Evolutionary conservation across 2,888 invertebrate genomes (phyloP).

Genomic region (Lacanobia oleracea): DNA sequence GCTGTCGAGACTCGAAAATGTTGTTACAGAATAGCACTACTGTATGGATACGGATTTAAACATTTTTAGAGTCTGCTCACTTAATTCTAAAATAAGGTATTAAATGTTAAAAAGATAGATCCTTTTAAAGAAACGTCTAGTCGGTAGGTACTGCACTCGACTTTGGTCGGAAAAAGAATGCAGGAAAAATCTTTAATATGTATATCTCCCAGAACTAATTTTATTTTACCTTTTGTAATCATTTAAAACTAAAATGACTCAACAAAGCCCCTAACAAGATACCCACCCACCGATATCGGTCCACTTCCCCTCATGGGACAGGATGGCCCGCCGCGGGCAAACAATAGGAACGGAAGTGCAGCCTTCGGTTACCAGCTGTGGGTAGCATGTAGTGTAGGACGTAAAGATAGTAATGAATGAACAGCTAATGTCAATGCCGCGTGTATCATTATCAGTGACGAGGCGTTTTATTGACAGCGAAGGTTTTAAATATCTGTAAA

Average conservation of each 20-base stretch:
- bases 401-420: slow-evolving; percentile 61
- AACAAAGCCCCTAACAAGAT: slow-evolving; percentile 26
- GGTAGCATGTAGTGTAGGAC: slow-evolving; percentile 63
- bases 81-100: no score
- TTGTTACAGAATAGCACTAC: no score
- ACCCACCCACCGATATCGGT: slow-evolving; percentile 21
- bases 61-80: no score
- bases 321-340: slow-evolving; percentile 37
- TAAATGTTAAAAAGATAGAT: no score
- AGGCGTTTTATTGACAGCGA: slow-evolving; percentile 21
- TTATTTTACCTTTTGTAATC: not conserved
- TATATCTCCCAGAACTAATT: no score
- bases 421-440: slow-evolving; percentile 59
- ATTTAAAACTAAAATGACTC: slow-evolving; percentile 1
- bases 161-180: no score
- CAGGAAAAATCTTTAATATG: no score
- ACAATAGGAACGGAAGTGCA: slow-evolving; percentile 64
- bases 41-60: no score
- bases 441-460: slow-evolving; percentile 29
- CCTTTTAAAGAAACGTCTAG: no score
- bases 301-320: slow-evolving; percentile 41
- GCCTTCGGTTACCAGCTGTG: slow-evolving; percentile 59
- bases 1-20: no score
- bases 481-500: slow-evolving; percentile 23
- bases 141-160: no score